Evolutionary conservation across 2,113 vertebrate genomes (phyloP).

Genomic region (Acinonyx jubatus): DNA sequence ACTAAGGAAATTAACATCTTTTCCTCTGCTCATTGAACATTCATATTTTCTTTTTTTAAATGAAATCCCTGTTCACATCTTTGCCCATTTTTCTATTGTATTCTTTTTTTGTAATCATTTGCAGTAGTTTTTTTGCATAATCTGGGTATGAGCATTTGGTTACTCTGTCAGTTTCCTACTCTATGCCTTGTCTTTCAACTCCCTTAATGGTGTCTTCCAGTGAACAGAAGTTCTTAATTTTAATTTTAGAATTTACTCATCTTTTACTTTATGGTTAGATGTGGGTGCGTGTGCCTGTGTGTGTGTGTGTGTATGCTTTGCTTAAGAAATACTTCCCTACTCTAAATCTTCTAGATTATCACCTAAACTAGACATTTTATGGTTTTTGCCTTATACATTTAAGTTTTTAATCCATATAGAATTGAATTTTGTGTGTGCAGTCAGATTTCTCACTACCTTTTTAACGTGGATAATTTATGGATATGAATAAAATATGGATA

Average conservation of each 20-base stretch:
- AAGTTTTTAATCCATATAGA: neutral
- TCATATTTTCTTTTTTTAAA: neutral
- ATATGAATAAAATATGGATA: neutral
- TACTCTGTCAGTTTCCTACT: neutral
- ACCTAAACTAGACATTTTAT: neutral
- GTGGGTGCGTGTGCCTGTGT: neutral
- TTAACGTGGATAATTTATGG: neutral
- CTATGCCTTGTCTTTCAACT: neutral
- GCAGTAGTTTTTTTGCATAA: neutral
- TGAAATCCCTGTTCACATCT: neutral
- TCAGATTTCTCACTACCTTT: neutral
- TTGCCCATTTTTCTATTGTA: neutral
- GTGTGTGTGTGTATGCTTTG: neutral
- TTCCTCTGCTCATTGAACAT: neutral
- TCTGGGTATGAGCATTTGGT: neutral
- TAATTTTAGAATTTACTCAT: neutral
- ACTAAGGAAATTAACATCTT: neutral
- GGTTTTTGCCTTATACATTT: slow-evolving; percentile 7
- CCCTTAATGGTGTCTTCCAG: neutral
- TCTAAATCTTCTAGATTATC: neutral
- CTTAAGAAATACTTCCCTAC: neutral
- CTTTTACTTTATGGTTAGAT: neutral
- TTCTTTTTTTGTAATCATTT: neutral
- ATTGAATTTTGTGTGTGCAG: neutral
- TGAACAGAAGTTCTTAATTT: neutral